Conservation (phyloP, 2,888 invertebrate genomes). For the Xestia xanthographa region DNA sequence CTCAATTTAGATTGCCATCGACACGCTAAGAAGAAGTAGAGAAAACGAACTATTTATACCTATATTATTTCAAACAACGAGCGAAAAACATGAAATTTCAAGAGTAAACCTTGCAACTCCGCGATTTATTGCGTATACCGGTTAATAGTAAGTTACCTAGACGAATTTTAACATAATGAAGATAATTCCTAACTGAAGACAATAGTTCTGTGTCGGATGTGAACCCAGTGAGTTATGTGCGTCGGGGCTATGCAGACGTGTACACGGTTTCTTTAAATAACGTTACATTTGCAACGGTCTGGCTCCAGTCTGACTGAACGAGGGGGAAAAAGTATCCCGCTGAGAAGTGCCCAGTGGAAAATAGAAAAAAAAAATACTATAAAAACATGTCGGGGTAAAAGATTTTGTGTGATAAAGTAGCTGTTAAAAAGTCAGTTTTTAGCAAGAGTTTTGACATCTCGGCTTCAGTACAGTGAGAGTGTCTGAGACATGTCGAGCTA, state of each 20-base stretch:
- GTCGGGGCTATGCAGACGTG: neutral
- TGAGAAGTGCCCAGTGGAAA: neutral
- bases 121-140: neutral
- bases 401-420: neutral
- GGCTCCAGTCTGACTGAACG: constrained; percentile 8
- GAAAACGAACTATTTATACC: neutral
- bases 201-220: constrained; percentile 1
- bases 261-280: constrained; percentile 24
- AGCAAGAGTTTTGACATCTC: neutral
- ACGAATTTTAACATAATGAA: neutral
- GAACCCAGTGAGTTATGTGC: constrained; percentile 7
- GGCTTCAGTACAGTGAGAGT: neutral
- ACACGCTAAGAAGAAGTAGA: no score
- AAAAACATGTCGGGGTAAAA: neutral
- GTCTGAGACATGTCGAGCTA: no score
- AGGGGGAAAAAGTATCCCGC: constrained; percentile 1
- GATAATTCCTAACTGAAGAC: neutral
- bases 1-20: no score
- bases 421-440: neutral
- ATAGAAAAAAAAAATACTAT: neutral
- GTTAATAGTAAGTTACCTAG: neutral
- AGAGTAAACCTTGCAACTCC: no score
- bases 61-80: neutral
- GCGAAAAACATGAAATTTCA: neutral
- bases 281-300: constrained; percentile 39